phyloP scores from a whole-genome alignment of 2,113 vertebrate genomes.

The Actenoides lindsayi region DNA sequence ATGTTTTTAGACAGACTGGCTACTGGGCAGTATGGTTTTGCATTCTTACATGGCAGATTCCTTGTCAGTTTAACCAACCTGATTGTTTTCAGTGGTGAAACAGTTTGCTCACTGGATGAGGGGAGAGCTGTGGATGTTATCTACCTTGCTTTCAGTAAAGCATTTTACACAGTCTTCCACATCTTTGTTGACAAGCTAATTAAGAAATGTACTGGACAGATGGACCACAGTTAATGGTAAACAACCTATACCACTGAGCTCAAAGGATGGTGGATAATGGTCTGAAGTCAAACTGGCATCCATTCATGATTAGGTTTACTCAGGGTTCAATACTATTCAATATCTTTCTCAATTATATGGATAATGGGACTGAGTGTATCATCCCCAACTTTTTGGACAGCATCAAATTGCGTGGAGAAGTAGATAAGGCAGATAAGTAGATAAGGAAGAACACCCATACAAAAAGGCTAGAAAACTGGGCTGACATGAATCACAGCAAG shows the following conservation, averaged over 20 bases:
- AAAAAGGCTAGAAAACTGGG: background rate
- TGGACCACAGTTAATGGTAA: background rate
- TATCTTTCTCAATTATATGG: background rate
- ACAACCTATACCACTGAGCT: background rate
- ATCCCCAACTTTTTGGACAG: background rate
- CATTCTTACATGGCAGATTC: background rate
- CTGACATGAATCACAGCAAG: background rate
- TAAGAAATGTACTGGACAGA: background rate
- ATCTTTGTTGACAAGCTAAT: background rate
- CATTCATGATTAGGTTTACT: background rate
- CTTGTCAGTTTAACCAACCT: background rate
- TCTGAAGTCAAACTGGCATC: background rate
- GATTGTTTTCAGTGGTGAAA: background rate
- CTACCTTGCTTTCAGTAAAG: background rate
- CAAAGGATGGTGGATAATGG: background rate
- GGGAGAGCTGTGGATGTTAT: background rate
- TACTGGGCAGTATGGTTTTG: background rate
- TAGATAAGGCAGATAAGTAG: no score
- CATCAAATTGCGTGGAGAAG: background rate
- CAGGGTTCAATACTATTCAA: background rate
- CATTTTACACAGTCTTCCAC: background rate
- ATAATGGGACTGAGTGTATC: background rate
- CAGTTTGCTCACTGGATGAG: background rate
- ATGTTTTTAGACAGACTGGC: background rate
- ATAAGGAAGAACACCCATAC: background rate